Conservation (phyloP, 2,113 vertebrate genomes). For the Marcusenius ussheri region DNA sequence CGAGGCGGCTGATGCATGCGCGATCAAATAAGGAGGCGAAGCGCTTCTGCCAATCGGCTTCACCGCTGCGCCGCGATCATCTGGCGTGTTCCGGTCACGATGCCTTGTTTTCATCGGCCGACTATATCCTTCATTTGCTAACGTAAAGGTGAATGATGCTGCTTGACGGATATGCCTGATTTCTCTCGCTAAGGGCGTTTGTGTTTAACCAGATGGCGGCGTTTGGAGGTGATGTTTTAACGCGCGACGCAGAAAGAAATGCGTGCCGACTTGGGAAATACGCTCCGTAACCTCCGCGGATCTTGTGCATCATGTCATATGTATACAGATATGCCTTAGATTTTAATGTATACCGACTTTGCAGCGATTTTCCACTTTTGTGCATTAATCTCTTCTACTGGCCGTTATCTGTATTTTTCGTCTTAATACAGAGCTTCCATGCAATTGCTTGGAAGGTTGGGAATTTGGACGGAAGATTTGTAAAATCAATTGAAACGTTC, state of each 20-base stretch:
- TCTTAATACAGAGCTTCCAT: not conserved
- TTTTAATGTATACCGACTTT: not conserved
- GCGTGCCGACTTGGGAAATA: not conserved
- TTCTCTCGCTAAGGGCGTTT: not conserved
- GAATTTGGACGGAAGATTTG: not conserved
- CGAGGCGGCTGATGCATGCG: not conserved
- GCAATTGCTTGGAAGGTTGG: not conserved
- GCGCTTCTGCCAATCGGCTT: slow-evolving; percentile 43
- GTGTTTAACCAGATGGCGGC: not conserved
- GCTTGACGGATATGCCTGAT: not conserved
- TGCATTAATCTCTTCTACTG: not conserved
- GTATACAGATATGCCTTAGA: not conserved
- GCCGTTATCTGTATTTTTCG: not conserved
- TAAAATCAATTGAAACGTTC: not conserved
- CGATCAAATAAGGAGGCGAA: not conserved
- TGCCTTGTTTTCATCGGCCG: slow-evolving; percentile 40
- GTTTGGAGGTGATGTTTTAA: slow-evolving; percentile 12
- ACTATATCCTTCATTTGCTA: slow-evolving; percentile 16
- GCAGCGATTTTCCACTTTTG: not conserved
- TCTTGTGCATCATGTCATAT: not conserved
- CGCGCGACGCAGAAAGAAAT: not conserved
- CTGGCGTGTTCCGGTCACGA: slow-evolving; percentile 45
- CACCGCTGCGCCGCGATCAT: slow-evolving; percentile 31
- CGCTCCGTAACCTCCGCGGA: not conserved
- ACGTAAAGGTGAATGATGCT: slow-evolving; percentile 18